These are phyloP conservation scores for Lerista edwardsae DNA, from an alignment of 2,797 vertebrate species.

Conservation along the genomic window DNA sequence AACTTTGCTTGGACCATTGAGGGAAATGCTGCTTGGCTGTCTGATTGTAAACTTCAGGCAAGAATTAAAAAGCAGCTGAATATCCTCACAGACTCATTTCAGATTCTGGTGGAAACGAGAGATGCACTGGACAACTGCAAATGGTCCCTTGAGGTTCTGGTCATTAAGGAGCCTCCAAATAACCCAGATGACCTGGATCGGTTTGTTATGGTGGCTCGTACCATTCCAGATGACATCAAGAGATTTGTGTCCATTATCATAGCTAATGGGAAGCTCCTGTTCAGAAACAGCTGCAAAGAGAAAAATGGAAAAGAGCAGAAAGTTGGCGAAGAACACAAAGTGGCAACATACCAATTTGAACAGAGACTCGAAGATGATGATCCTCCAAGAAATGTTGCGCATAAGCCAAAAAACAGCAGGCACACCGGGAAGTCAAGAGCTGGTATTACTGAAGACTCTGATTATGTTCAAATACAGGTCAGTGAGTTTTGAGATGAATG, in stretches of 20 bases:
- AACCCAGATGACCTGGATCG: constrained; percentile 89
- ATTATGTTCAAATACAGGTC: constrained; percentile 86
- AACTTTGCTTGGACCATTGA: constrained; percentile 83
- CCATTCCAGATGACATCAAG: constrained; percentile 91
- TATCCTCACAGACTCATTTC: constrained; percentile 84
- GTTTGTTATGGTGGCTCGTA: constrained; percentile 91
- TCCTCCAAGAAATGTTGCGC: constrained; percentile 28
- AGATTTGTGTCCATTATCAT: constrained; percentile 91
- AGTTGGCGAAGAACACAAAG: constrained; percentile 39
- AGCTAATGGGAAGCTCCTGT: constrained; percentile 92
- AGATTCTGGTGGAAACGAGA: constrained; percentile 85
- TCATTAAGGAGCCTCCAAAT: constrained; percentile 77
- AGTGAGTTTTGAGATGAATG: constrained; percentile 7
- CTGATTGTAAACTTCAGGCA: constrained; percentile 83
- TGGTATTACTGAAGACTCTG: constrained; percentile 74
- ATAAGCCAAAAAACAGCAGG: constrained; percentile 13
- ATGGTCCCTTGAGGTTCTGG: constrained; percentile 85
- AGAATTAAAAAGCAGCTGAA: constrained; percentile 88
- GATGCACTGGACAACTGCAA: constrained; percentile 75
- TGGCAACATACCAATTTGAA: constrained; percentile 35
- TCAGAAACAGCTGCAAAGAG: constrained; percentile 71
- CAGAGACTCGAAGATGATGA: constrained; percentile 50
- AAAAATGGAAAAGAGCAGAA: constrained; percentile 17
- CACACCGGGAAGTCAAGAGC: constrained; percentile 19
- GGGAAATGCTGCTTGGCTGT: constrained; percentile 79